phyloP scores from a whole-genome alignment of 2,113 vertebrate species.

The Tachuris rubrigastra region DNA sequence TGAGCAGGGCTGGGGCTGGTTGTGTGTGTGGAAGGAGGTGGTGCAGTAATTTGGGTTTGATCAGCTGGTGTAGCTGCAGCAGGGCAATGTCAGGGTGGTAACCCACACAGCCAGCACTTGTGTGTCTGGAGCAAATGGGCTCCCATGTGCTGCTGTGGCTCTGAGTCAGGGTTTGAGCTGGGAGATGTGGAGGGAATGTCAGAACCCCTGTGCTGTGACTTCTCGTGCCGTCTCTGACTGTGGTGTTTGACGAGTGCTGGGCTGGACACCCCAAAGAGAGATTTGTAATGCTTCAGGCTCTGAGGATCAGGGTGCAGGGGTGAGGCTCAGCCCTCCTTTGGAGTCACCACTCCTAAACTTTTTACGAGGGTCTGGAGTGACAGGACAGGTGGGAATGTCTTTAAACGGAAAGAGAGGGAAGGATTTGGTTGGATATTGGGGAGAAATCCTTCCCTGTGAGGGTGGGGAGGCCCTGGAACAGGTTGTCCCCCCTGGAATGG shows the following conservation, averaged over 20 bases:
- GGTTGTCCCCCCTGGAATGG: not conserved
- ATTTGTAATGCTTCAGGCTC: not conserved
- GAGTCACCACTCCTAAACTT: not conserved
- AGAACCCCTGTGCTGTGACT: not conserved
- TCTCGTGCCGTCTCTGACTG: not conserved
- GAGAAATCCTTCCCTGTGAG: not conserved
- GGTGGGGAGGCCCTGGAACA: not conserved
- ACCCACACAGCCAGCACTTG: fast-evolving
- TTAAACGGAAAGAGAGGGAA: not conserved
- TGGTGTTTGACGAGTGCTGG: not conserved
- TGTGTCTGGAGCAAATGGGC: not conserved
- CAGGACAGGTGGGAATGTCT: not conserved
- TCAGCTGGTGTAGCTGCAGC: not conserved
- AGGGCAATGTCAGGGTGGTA: not conserved
- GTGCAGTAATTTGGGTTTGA: not conserved
- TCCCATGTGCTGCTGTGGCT: fast-evolving
- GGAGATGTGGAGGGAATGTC: not conserved
- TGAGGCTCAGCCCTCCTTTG: not conserved
- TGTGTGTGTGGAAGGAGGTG: not conserved
- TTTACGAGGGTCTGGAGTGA: too few species aligned
- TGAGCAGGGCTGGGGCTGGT: not conserved
- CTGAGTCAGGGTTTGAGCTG: not conserved
- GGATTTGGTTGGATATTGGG: not conserved
- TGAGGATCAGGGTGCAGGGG: not conserved
- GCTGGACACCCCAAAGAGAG: not conserved